Conservation (phyloP, 2,113 vertebrate species). For the Megaleporinus macrocephalus region DNA sequence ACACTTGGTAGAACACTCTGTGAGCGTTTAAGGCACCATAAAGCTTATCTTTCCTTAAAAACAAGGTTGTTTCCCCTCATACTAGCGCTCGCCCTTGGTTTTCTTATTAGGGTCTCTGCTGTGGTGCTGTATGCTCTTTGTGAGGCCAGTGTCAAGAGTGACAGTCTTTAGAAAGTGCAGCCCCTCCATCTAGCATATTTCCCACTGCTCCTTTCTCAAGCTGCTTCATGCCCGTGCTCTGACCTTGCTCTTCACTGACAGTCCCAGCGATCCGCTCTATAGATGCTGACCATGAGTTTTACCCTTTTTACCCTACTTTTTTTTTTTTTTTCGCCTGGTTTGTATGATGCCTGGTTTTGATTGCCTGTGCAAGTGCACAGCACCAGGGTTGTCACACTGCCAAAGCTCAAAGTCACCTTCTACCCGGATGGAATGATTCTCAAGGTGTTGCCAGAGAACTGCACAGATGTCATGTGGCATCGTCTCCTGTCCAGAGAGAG, state of each 20-base stretch:
- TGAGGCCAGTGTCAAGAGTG: slow-evolving; percentile 30
- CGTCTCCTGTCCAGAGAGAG: slow-evolving; percentile 45
- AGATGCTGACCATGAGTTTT: slow-evolving; percentile 53
- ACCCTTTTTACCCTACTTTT: too few relatives aligned
- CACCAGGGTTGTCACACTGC: slow-evolving; percentile 51
- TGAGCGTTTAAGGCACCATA: slow-evolving; percentile 17
- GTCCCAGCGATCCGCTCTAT: slow-evolving; percentile 30
- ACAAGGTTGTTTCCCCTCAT: not conserved
- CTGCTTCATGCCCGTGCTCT: slow-evolving; percentile 29
- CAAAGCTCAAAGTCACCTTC: slow-evolving; percentile 59
- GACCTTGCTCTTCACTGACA: slow-evolving; percentile 33
- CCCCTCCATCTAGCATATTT: slow-evolving; percentile 20
- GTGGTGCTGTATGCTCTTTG: slow-evolving; percentile 15
- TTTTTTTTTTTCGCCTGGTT: not conserved
- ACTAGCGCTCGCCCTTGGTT: not conserved
- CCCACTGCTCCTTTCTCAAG: slow-evolving; percentile 26
- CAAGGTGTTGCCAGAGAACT: slow-evolving; percentile 43
- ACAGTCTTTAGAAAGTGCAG: slow-evolving; percentile 33
- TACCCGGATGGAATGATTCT: slow-evolving; percentile 47
- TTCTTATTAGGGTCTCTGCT: slow-evolving; percentile 8
- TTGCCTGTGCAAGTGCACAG: slow-evolving; percentile 49
- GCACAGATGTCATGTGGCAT: slow-evolving; percentile 54
- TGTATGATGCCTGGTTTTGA: slow-evolving; percentile 55
- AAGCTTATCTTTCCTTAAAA: slow-evolving; percentile 2
- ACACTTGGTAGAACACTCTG: not conserved